A percentile compares a stretch with the other conserved stretches of the same genome.
phyloP scores from a whole-genome alignment of 2,888 invertebrate species.

The Vanessa cardui region DNA sequence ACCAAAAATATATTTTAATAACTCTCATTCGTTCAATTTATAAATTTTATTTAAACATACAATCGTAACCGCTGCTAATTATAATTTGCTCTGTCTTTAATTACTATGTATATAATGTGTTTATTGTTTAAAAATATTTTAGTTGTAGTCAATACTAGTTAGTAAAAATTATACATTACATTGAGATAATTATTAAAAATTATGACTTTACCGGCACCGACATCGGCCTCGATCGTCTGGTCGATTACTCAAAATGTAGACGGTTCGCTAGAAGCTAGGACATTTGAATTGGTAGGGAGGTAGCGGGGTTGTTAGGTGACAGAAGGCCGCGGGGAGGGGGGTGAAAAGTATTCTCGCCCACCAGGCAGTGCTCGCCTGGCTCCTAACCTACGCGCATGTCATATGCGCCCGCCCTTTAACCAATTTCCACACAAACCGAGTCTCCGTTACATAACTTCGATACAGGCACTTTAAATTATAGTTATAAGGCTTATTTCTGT shows the following conservation, averaged over 20 bases:
- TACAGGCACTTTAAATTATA: constrained; percentile 64
- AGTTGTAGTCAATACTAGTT: too few species aligned
- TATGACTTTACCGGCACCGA: background rate
- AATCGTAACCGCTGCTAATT: too few species aligned
- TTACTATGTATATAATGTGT: too few species aligned
- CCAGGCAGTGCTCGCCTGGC: constrained; percentile 75
- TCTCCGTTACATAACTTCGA: constrained; percentile 75
- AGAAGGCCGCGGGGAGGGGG: constrained; percentile 41
- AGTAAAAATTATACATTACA: too few species aligned
- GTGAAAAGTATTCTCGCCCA: constrained; percentile 43
- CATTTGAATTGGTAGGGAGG: constrained; percentile 39
- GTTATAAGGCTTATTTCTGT: constrained; percentile 81
- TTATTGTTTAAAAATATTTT: too few species aligned
- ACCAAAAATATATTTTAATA: too few species aligned
- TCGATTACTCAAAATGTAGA: constrained; percentile 17
- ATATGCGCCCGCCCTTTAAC: constrained; percentile 59
- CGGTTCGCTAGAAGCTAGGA: constrained; percentile 31
- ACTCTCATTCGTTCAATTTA: too few species aligned
- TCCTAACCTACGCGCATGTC: constrained; percentile 74
- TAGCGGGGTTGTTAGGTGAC: constrained; percentile 43
- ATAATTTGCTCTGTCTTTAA: too few species aligned
- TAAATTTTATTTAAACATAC: too few species aligned
- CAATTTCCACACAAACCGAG: constrained; percentile 64
- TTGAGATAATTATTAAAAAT: too few species aligned
- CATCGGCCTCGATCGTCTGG: background rate